phyloP scores from a whole-genome alignment of 2,113 vertebrate species.

The Alaudala cheleensis region DNA sequence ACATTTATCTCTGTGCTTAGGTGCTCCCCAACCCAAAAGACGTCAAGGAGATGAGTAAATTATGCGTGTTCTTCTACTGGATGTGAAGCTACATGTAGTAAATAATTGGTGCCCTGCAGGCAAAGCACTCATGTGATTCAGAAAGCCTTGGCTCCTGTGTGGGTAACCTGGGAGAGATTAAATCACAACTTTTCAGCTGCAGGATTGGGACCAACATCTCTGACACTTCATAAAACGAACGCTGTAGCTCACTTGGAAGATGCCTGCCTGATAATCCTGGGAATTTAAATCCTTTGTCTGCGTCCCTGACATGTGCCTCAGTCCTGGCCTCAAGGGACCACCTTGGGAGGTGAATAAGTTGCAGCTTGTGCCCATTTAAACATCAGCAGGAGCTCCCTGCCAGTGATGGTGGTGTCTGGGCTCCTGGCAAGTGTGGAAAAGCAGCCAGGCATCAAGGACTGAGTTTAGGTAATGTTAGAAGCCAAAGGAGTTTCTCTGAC shows the following conservation, averaged over 20 bases:
- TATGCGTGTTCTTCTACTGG: conserved; percentile 45
- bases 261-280: conserved; percentile 49
- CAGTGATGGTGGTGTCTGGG: background rate
- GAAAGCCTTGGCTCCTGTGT: conserved; percentile 11
- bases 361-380: conserved; percentile 29
- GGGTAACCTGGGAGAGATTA: conserved; percentile 41
- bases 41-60: conserved; percentile 58
- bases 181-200: conserved; percentile 46
- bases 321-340: conserved; percentile 53
- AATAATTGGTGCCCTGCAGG: conserved; percentile 67
- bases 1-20: background rate
- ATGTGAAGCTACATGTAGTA: conserved; percentile 66
- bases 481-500: background rate
- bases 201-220: conserved; percentile 17
- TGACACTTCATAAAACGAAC: conserved; percentile 43
- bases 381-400: background rate
- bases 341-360: conserved; percentile 48
- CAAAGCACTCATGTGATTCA: conserved; percentile 44
- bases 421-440: background rate
- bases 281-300: conserved; percentile 53
- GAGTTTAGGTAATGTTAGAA: background rate
- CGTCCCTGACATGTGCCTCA: conserved; percentile 16
- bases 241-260: conserved; percentile 17
- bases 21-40: conserved; percentile 38
- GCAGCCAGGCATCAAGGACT: background rate